Evolutionary conservation across 2,113 vertebrate genomes (phyloP), one percentile per base, ranked within the genome.

Genomic region (Aix galericulata): DNA sequence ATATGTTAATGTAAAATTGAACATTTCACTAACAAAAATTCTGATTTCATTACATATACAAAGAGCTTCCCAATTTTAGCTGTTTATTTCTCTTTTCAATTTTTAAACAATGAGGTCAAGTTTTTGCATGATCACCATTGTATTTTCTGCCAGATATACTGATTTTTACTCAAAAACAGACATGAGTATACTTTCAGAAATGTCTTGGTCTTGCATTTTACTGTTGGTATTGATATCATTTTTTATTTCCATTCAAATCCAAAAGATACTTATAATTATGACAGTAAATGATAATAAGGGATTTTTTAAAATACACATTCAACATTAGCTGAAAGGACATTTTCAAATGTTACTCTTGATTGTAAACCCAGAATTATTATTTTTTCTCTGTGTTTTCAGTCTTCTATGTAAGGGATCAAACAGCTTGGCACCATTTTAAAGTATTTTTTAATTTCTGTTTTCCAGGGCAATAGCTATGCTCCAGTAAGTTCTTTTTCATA

Each of bases 401-500:
- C 75, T 73, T 81, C 23, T 88, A 29, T 59, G 6, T 23, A 52
- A 32, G 17, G n/a, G 13, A 56, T 81, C 32, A 59, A 52, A 90
- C n/a, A 71, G 83, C 32, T 36, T 44, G 20, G 52, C 52, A 64
- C 7, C 38, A 23, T 77, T 73, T 80, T 26, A 80, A 87, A 89
- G 9, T 26, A 69, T 1, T 53, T 55, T 82, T 86, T 21, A 17
- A 48, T 80, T 85, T 69, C 44, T 75, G 5, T 5, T 95, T 94
- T 91, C 23, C 56, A 82, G 32, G 44, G 64, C 68, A 72, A 82
- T 34, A 86, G 14, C 59, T 86, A 75, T 75, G 52, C 32, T 93
- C 88, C 86, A 88, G 12, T 64, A 88, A 84, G 16, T 62, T 79
- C 15, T 78, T 83, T 87, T 88, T 77, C 25, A 58, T 89, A 16